Evolutionary conservation across 2,113 vertebrate genomes (phyloP), one percentile per base, ranked within the genome.

Genomic region (Thamnaconus septentrionalis): DNA sequence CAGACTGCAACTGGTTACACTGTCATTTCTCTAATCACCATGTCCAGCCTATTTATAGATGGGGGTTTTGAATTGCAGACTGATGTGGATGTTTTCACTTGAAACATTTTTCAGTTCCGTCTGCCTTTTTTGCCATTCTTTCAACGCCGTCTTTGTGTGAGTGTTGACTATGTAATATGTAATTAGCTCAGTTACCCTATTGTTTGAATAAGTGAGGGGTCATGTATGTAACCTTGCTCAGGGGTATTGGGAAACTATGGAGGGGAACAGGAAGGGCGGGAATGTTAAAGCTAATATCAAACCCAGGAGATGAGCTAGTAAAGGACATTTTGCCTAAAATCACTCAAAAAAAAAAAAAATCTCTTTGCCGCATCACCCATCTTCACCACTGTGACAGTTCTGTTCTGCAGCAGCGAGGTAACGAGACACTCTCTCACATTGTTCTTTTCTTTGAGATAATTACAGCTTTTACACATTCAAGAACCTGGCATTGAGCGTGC

Each of bases 401-500:
- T 6, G 44, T 73, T 51, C 67, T 76, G 44, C 82, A 78, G 78
- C 72, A 64, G 80, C 66, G 71, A 70, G 61, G 76, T 61, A 82
- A 85, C 81, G 78, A 83, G 82, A 73, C 61, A 41, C 66, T 76
- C 55, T 56, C 62, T 44, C 54, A 57, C 79, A 82, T 85, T 85
- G 85, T 85, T 87, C 83, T 71, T 69, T 64, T 70, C 71, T 57
- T 59, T 79, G 69, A 76, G 81, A 78, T 88, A 88, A 87, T 88
- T 85, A 79, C 84, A 84, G 83, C 75, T 81, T 85, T 84, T 71
- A 73, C 76, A 79, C 79, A 8, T 77, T 75, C 81, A 75, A 81
- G 76, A 84, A 79, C 84, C 75, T 44, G 3, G 45, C 41, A 53
- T 56, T 44, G 70, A 65, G 57, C 78, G 83, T 75, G 70, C 75